Conservation (phyloP, 2,113 vertebrate species). For the Rhombomys opimus region DNA sequence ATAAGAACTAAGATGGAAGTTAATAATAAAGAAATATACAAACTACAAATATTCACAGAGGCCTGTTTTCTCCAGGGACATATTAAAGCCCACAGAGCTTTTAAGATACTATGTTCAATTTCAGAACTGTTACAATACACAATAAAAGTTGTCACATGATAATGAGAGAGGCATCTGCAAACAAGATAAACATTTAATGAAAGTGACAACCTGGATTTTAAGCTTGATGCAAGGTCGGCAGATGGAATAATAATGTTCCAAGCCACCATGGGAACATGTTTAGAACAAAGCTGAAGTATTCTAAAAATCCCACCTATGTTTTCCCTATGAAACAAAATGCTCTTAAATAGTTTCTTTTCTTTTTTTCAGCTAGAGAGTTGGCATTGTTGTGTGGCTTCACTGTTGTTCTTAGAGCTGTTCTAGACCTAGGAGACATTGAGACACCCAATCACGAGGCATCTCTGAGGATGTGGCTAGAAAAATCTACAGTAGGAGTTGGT, state of each 20-base stretch:
- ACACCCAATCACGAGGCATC: neutral
- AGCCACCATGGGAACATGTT: slow-evolving; percentile 59
- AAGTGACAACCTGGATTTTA: slow-evolving; percentile 53
- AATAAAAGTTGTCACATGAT: slow-evolving; percentile 43
- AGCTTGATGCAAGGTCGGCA: slow-evolving; percentile 30
- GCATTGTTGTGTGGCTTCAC: neutral
- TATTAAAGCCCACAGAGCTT: neutral
- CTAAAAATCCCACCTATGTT: slow-evolving; percentile 33
- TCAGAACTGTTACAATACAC: slow-evolving; percentile 27
- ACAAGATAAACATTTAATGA: slow-evolving; percentile 72
- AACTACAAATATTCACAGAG: neutral
- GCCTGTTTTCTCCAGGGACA: slow-evolving; percentile 12
- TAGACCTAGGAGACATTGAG: neutral
- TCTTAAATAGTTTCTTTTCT: neutral
- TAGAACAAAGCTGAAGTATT: slow-evolving; percentile 27
- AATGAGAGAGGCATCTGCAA: slow-evolving; percentile 33
- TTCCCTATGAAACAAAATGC: slow-evolving; percentile 54
- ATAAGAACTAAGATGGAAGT: slow-evolving; percentile 20
- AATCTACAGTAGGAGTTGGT: neutral
- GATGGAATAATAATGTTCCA: slow-evolving; percentile 31
- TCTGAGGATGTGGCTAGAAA: neutral
- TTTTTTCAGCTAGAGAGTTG: slow-evolving; percentile 10
- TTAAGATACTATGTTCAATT: slow-evolving; percentile 50
- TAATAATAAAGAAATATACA: neutral
- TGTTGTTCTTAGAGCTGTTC: neutral